Conservation (phyloP, 2,888 invertebrate genomes). For the Phyllotreta cruciferae region DNA sequence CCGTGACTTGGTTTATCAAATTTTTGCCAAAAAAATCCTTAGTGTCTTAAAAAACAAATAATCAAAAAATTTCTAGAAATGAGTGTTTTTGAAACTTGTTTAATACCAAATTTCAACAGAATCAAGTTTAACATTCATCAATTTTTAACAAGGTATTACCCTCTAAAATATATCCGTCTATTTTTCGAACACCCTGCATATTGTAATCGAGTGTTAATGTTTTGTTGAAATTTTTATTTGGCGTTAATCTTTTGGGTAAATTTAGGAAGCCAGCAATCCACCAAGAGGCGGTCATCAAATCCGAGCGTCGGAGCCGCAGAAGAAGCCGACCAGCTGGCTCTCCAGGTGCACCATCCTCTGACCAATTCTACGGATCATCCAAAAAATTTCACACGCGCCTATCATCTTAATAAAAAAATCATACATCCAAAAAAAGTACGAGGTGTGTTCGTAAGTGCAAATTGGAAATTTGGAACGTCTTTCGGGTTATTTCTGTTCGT, state of each 20-base stretch:
- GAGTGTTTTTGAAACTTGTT: too few relatives aligned
- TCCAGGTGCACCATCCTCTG: conserved; percentile 88
- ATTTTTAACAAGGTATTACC: too few relatives aligned
- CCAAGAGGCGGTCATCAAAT: conserved; percentile 84
- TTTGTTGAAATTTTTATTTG: not conserved
- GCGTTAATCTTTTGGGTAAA: conserved; percentile 20
- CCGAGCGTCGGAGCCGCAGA: conserved; percentile 78
- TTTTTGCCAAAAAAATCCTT: too few relatives aligned
- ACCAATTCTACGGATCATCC: conserved; percentile 62
- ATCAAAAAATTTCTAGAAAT: too few relatives aligned
- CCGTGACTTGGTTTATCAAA: too few relatives aligned
- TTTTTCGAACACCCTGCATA: too few relatives aligned
- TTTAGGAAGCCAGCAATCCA: conserved; percentile 88
- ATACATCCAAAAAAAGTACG: conserved; percentile 22
- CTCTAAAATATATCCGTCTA: too few relatives aligned
- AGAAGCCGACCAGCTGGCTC: conserved; percentile 85
- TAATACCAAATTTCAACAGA: too few relatives aligned
- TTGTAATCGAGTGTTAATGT: too few relatives aligned
- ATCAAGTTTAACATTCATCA: too few relatives aligned
- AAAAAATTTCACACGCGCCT: conserved; percentile 36
- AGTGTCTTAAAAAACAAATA: too few relatives aligned
- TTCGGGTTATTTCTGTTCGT: conserved; percentile 4
- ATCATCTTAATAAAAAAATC: not conserved
- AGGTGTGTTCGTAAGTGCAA: conserved; percentile 2
- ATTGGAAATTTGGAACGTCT: conserved; percentile 2